Base-by-base conservation (phyloP, 2,797 vertebrate species). In the Acanthurus lineatus region DNA sequence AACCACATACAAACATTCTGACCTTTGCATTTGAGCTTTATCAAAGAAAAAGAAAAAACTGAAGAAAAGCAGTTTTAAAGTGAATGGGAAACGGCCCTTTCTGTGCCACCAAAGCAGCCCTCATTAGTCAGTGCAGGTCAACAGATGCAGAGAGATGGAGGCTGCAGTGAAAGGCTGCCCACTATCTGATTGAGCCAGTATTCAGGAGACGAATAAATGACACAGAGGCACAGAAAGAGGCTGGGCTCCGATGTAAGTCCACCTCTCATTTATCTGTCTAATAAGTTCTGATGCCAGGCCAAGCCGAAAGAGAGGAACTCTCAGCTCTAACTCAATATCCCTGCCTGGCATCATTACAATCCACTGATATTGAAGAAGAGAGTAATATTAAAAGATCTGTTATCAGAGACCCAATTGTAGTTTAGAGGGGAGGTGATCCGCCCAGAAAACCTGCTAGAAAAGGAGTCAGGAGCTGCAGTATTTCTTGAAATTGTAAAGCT, bases 341-440 rank as follows among this genome's bases (percentile, higher is more conserved):
- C 80, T 69, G 73, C 69, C 79, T 87, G 81, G 77, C 85, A 86
- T 49, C 69, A 57, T 65, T 77, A 78, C 84, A 78, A 38, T 77
- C 77, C 77, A 45, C 69, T 61, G 68, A 86, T 89, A 88, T 76
- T 76, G 80, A 58, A 76, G 78, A 76, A 22, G 25, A 65, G 73
- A 72, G 73, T 74, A 77, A 90, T 91, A 93, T 91, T 89, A 91
- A 93, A 92, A 90, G 90, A 92, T 93, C 84, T 77, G 64, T 87
- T 91, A 92, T 93, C 89, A 67, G 65, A 48, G 32, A 53, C 51
- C 35, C 75, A 78, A 69, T 73, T 84, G 77, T 77, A 54, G 64
- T 73, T 86, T 1, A 4, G 60, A 14, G 35, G 38, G 48, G 69
- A 70, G 75, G 64, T 53, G 81, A 68, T 73, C 52, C 0, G 1